A percentile compares a stretch with the other conserved stretches of the same genome.
Conservation (phyloP, 2,113 vertebrate species). For the Cardinalis cardinalis region DNA sequence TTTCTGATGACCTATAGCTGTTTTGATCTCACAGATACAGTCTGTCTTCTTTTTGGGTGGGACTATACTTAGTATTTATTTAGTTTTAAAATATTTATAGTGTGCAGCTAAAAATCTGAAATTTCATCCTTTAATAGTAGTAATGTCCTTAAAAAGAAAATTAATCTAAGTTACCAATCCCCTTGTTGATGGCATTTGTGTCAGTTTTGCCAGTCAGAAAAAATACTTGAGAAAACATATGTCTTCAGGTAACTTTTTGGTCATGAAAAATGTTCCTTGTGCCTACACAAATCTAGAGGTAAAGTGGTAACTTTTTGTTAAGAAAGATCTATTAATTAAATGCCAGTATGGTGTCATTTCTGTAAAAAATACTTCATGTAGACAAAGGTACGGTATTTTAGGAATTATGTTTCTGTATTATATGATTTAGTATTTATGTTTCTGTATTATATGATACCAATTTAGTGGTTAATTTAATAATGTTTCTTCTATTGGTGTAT, state of each 20-base stretch:
- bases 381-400: not conserved
- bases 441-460: not conserved
- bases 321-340: not conserved
- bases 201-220: not conserved
- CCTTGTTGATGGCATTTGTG: not conserved
- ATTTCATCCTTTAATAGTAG: not conserved
- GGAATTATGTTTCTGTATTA: not conserved
- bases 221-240: rapidly evolving
- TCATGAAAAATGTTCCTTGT: rapidly evolving
- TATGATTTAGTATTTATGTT: not conserved
- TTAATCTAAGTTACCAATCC: not conserved
- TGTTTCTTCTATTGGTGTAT: not conserved
- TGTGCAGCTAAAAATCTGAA: not conserved
- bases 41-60: not conserved
- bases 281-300: not conserved
- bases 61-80: not conserved
- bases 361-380: not conserved
- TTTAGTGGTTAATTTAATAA: not conserved
- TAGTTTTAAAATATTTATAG: not conserved
- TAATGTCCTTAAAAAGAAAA: not conserved
- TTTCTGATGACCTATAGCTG: not conserved
- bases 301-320: not conserved
- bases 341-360: rapidly evolving
- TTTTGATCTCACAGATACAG: not conserved
- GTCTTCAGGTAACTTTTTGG: not conserved